Conservation (phyloP, 2,888 invertebrate genomes). For the Trachelus troglodyta region DNA sequence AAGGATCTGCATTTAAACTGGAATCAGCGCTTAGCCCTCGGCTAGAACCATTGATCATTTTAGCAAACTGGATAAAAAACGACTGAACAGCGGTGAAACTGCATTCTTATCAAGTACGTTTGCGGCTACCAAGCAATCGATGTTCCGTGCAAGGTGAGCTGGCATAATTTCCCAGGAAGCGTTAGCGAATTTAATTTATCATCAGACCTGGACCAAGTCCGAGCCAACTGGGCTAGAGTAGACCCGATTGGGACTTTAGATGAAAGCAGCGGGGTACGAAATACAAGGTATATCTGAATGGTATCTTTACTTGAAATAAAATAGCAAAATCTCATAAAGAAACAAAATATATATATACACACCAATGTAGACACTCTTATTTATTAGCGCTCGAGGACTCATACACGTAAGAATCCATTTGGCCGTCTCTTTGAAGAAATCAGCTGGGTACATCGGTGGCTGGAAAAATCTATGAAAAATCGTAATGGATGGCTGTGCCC, state of each 20-base stretch:
- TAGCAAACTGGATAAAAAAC: neutral
- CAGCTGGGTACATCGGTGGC: neutral
- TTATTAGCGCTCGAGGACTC: neutral
- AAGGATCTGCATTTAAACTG: too few relatives aligned
- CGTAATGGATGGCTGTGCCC: neutral
- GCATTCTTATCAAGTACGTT: slow-evolving; percentile 60
- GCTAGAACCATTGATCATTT: neutral
- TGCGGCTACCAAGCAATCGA: slow-evolving; percentile 37
- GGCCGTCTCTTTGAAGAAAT: neutral
- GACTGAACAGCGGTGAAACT: slow-evolving; percentile 41
- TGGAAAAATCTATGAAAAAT: neutral
- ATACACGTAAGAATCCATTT: neutral
- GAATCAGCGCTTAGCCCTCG: neutral
- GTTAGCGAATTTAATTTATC: neutral
- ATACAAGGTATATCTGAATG: neutral
- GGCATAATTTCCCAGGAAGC: slow-evolving; percentile 34
- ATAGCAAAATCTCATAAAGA: neutral
- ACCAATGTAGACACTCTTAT: neutral
- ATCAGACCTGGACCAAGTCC: neutral
- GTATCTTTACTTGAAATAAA: neutral
- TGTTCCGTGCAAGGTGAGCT: slow-evolving; percentile 35
- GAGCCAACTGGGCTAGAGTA: neutral
- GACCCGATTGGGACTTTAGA: neutral
- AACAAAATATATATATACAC: neutral
- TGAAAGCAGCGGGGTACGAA: neutral